Base-by-base conservation (phyloP, 1,140 invertebrate species). In the Pollicipes pollicipes region DNA sequence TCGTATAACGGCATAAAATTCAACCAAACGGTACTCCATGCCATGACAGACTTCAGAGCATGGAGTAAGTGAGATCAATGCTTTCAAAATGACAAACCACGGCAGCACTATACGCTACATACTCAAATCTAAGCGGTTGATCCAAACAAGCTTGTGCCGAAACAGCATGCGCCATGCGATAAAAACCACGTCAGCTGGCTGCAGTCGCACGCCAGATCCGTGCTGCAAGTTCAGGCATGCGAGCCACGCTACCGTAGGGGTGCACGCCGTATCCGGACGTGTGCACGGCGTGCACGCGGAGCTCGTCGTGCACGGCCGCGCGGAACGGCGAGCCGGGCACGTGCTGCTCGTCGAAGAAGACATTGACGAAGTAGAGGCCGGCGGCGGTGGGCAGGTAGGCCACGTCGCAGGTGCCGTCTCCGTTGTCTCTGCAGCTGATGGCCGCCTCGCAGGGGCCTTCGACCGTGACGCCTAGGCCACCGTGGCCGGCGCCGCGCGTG, bases 381-480 rank as follows among this genome's bases (percentile, higher is more conserved):
- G 84, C 78, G 76, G 88, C 87, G 0, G 87, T 88, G 0, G 91
- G 90, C 66, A 90, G 79, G 78, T 92, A 94, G 8, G 86, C 87
- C 28, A 91, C 88, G 68, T 87, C 87, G 77, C 89, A 91, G 0
- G 89, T 91, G 2, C 90, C 89, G 77, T 92, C 89, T 24, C 88
- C 88, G 76, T 91, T 90, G 80, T 93, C 90, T 35, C 87, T 80
- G 73, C 89, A 89, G 75, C 89, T 88, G 72, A 91, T 90, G 0
- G 88, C 88, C 30, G 88, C 87, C 77, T 91, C 89, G 76, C 87
- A 88, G 3, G 90, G 90, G 0, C 90, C 90, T 79, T 92, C 90
- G 24, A 92, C 87, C 0, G 88, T 89, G 0, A 93, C 85, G 16
- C 87, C 86, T 27, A 90, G 79, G 1, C 84, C 85, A 45, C 88